Evolutionary conservation across 2,888 invertebrate species (phyloP).

Genomic region (Parnassius smintheus): DNA sequence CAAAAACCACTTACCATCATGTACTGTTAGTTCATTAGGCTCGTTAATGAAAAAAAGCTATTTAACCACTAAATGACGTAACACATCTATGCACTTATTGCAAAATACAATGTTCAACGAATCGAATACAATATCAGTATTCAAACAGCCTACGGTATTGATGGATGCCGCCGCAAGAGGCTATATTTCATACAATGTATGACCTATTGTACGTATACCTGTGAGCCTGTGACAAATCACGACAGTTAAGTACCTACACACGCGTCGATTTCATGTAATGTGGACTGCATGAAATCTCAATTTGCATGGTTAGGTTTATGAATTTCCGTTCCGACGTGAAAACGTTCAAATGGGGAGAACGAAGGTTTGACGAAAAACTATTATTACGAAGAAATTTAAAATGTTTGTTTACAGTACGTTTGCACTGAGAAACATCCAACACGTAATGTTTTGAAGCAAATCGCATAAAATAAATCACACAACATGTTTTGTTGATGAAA

Average conservation of each 20-base stretch:
- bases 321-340: constrained; percentile 17
- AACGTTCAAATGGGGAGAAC: constrained; percentile 8
- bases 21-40: no score
- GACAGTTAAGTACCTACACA: constrained; percentile 40
- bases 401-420: no score
- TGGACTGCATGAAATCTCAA: constrained; percentile 41
- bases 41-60: no score
- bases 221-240: constrained; percentile 61
- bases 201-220: constrained; percentile 57
- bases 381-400: no score
- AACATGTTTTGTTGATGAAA: no score
- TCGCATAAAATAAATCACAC: no score
- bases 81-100: no score
- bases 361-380: not conserved
- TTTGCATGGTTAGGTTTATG: constrained; percentile 31
- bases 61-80: no score
- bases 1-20: no score
- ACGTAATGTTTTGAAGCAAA: no score
- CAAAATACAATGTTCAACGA: not conserved
- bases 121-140: constrained; percentile 19
- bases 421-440: no score
- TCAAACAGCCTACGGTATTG: constrained; percentile 31
- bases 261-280: constrained; percentile 44
- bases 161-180: constrained; percentile 46
- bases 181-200: constrained; percentile 57